Evolutionary conservation across 2,888 invertebrate species (phyloP).

Genomic region (Theretra japonica): DNA sequence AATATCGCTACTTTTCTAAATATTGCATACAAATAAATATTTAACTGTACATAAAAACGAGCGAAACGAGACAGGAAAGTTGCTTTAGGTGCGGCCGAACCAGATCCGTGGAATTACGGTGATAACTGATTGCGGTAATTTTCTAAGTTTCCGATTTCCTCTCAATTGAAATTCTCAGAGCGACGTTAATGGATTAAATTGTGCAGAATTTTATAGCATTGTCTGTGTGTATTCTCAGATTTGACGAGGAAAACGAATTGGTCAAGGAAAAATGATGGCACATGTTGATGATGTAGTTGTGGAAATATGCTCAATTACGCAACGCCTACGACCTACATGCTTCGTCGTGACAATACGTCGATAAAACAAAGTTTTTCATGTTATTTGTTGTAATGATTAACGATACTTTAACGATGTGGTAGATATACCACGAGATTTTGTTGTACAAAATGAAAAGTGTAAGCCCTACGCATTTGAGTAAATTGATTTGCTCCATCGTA

Average conservation of each 20-base stretch:
- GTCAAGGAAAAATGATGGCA: constrained; percentile 19
- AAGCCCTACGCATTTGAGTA: not conserved
- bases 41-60: constrained; percentile 27
- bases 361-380: constrained; percentile 9
- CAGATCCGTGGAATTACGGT: constrained; percentile 30
- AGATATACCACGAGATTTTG: not conserved
- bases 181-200: not conserved
- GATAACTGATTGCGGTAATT: constrained; percentile 29
- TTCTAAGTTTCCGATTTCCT: constrained; percentile 28
- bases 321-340: constrained; percentile 5
- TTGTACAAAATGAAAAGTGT: not conserved
- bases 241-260: not conserved
- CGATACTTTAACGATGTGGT: constrained; percentile 14
- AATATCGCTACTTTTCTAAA: too few relatives aligned
- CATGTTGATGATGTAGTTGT: not conserved
- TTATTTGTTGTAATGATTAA: constrained; percentile 1
- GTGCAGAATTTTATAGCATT: not conserved
- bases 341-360: not conserved
- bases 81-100: constrained; percentile 23
- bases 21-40: not conserved
- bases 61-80: constrained; percentile 31
- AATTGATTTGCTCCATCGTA: too few relatives aligned
- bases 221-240: too few relatives aligned
- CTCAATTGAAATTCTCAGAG: constrained; percentile 19
- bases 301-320: constrained; percentile 8